Conservation (phyloP, 2,797 vertebrate genomes). For the Hyperoplus immaculatus region DNA sequence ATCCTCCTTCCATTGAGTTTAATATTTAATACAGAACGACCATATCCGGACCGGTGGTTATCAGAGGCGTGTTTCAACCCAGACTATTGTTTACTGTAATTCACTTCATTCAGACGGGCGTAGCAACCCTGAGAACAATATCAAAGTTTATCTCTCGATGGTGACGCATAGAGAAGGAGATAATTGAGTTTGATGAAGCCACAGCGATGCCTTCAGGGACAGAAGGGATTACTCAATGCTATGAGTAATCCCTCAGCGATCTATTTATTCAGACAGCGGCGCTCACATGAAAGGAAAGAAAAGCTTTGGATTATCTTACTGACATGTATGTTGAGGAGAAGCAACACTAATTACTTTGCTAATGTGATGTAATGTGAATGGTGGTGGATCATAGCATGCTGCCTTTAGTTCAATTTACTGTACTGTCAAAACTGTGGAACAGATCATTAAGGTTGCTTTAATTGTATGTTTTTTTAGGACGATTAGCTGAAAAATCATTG, state of each 20-base stretch:
- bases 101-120: not conserved
- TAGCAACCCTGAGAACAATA: not conserved
- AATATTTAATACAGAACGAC: not conserved
- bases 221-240: constrained; percentile 30
- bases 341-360: not conserved
- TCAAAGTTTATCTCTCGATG: not conserved
- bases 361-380: not conserved
- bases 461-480: too few species aligned
- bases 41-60: constrained; percentile 1
- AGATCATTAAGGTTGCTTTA: too few species aligned
- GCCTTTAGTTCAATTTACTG: too few species aligned
- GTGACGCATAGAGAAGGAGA: constrained; percentile 21
- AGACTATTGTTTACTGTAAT: not conserved
- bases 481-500: too few species aligned
- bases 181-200: constrained; percentile 21
- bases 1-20: not conserved
- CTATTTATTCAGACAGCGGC: constrained; percentile 9
- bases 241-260: constrained; percentile 37
- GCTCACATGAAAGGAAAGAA: not conserved
- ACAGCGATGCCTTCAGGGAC: constrained; percentile 6
- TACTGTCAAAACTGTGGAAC: too few species aligned
- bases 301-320: not conserved
- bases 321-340: not conserved
- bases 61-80: not conserved
- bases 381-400: not conserved